Conservation (phyloP, 2,113 vertebrate species). For the Tonatia bakeri region DNA sequence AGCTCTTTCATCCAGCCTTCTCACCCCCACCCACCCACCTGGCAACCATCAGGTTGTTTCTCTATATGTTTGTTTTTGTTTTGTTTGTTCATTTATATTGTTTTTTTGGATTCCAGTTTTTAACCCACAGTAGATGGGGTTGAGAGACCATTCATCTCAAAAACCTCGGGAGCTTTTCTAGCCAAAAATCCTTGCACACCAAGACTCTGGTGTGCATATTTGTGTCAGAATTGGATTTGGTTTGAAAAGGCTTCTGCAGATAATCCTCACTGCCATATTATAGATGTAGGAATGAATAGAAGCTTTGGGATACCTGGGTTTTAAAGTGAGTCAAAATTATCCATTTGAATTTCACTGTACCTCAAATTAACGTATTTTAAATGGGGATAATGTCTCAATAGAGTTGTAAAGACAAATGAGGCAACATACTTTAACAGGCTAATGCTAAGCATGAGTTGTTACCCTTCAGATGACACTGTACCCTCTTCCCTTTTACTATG, state of each 20-base stretch:
- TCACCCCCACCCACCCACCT: background rate
- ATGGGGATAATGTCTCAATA: background rate
- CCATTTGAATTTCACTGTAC: background rate
- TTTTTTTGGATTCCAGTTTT: background rate
- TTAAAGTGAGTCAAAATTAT: background rate
- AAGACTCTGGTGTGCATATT: background rate
- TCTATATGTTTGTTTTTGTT: background rate
- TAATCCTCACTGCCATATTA: background rate
- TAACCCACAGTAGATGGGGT: background rate
- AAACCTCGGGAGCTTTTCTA: background rate
- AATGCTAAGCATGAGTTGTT: background rate
- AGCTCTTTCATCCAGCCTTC: background rate
- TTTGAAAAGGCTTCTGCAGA: background rate
- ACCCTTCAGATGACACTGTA: background rate
- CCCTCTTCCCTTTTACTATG: background rate
- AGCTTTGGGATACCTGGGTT: background rate
- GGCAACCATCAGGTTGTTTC: background rate
- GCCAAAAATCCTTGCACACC: background rate
- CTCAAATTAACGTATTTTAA: slow-evolving; percentile 12
- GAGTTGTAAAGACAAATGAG: background rate
- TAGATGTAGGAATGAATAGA: background rate
- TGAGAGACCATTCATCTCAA: background rate
- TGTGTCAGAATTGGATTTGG: background rate
- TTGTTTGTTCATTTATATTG: background rate
- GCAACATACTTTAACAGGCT: background rate